A percentile compares a stretch with the other conserved stretches of the same genome.
Evolutionary conservation across 2,888 invertebrate genomes (phyloP).

Genomic region (Microctonus hyperodae): DNA sequence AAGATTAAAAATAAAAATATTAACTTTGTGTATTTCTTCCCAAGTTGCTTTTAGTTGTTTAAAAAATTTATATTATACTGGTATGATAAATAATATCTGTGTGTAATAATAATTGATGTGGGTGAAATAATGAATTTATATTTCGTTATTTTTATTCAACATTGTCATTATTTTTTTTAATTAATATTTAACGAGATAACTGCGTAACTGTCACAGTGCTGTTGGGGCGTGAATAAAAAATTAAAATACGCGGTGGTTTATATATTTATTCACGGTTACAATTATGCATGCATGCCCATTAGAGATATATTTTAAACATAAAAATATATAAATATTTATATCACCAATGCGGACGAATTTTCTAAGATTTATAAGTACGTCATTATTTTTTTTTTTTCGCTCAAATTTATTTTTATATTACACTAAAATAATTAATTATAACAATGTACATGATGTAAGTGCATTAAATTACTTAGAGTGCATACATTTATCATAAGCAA

Average conservation of each 20-base stretch:
- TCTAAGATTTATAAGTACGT: conserved; percentile 6
- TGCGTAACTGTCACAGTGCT: neutral
- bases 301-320: conserved; percentile 20
- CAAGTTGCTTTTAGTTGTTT: too few species aligned
- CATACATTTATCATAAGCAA: too few species aligned
- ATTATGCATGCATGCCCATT: conserved; percentile 26
- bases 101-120: too few species aligned
- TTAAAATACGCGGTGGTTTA: too few species aligned
- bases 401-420: neutral
- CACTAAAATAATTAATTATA: neutral
- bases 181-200: neutral
- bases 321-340: conserved; percentile 26
- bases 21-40: too few species aligned
- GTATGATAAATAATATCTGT: too few species aligned
- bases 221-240: neutral
- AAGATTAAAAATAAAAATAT: neutral
- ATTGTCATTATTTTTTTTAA: neutral
- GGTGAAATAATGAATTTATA: too few species aligned
- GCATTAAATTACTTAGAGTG: too few species aligned
- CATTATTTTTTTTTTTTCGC: neutral
- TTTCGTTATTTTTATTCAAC: too few species aligned
- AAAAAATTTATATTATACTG: too few species aligned
- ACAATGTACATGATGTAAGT: too few species aligned
- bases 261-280: neutral
- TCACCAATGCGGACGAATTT: conserved; percentile 3